Base-by-base conservation (phyloP, 2,888 invertebrate genomes). In the Falcaria lacertinaria region DNA sequence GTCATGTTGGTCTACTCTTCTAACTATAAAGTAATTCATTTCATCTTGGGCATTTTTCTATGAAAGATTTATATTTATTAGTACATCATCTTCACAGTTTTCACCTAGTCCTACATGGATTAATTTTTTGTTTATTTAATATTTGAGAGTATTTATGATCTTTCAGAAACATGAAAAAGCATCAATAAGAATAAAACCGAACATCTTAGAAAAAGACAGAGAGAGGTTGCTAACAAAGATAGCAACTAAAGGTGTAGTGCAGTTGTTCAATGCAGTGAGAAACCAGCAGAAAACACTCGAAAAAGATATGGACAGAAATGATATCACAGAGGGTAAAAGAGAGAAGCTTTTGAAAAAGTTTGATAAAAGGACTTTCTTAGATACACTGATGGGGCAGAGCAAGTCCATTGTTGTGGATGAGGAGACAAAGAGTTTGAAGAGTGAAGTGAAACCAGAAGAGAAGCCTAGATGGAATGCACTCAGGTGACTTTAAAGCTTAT, bases 181-280 rank as follows among this genome's bases (percentile, higher is more conserved):
- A 42, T 91, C 91, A 48, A 88, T 95, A 41, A 87, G 96, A 61
- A 78, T 92, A 0, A 97, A 95, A 84, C 97, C 97, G 34, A 91
- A 93, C 45, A 90, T 93, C 53, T 78, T 93, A 53, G 95, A 97
- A 56, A 93, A 92, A 60, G 95, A 95, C 43, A 91, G 93, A 54
- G 97, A 98, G 78, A 92, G 92, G 57, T 84, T 91, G 44, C 77
- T 98, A 38, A 88, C 93, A 28, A 96, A 94, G 90, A 95, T 97
- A 61, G 97, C 97, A 7, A 97, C 97, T 32, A 95, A 95, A 74
- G 98, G 97, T 65, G 97, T 97, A 0, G 97, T 98, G 0, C 97
- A 97, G 71, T 85, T 98, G 50, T 98, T 97, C 66, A 98, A 98
- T 90, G 95, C 96, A 25, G 97, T 98, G 0, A 92, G 92, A 62